These are phyloP conservation scores for Lepas anatifera DNA, from an alignment of 2,888 invertebrate genomes.

Conservation along the genomic window DNA sequence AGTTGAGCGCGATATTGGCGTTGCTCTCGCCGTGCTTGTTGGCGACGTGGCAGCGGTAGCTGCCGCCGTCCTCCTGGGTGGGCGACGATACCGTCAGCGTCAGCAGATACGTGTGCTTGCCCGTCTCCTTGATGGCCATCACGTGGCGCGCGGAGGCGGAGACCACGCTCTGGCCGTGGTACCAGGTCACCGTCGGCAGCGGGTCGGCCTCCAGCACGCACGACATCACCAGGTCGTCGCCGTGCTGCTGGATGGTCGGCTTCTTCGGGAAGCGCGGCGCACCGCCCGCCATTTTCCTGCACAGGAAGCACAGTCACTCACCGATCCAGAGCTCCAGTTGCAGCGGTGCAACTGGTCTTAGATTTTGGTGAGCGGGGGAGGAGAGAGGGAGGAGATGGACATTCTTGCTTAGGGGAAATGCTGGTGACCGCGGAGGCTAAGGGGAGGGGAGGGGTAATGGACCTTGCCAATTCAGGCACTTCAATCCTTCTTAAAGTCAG, in stretches of 20 bases:
- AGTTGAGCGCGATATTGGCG: constrained; percentile 98
- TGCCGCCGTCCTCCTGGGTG: constrained; percentile 91
- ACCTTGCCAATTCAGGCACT: no score
- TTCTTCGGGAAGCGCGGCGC: constrained; percentile 94
- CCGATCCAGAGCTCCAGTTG: no score
- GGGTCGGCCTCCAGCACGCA: constrained; percentile 92
- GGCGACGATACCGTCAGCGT: constrained; percentile 91
- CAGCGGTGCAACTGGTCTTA: no score
- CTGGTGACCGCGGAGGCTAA: no score
- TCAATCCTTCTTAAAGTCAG: no score
- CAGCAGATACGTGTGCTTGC: constrained; percentile 81
- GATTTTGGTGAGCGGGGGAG: no score
- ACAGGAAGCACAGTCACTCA: no score
- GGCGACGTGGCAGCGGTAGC: constrained; percentile 97
- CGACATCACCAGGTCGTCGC: constrained; percentile 86
- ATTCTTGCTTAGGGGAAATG: no score
- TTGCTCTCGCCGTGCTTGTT: constrained; percentile 98
- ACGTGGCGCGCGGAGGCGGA: neutral
- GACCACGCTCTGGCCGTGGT: constrained; percentile 42
- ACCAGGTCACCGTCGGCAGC: constrained; percentile 90
- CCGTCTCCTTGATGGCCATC: constrained; percentile 29
- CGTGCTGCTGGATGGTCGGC: constrained; percentile 87
- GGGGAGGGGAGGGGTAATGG: no score
- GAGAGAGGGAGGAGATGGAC: no score
- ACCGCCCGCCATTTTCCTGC: constrained; percentile 48